A percentile compares a stretch with the other conserved stretches of the same genome.
These are phyloP conservation scores for Parambassis ranga DNA, from an alignment of 2,797 vertebrate genomes.

Conservation along the genomic window DNA sequence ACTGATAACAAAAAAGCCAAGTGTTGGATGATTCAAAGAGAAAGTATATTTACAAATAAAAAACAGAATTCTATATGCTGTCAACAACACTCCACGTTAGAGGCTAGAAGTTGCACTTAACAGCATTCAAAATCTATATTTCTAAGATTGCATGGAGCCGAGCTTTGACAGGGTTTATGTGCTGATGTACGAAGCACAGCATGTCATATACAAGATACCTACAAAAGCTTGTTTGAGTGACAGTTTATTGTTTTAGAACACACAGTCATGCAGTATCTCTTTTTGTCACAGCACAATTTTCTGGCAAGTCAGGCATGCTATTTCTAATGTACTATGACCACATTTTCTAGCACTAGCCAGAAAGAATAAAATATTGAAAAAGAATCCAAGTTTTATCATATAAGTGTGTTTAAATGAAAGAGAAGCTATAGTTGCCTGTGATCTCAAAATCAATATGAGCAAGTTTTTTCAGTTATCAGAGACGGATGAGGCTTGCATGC, in stretches of 20 bases:
- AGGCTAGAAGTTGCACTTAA: not conserved
- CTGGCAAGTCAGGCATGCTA: not conserved
- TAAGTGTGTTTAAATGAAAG: slow-evolving; percentile 14
- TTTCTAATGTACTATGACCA: not conserved
- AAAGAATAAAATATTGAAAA: slow-evolving; percentile 4
- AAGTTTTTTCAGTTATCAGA: slow-evolving; percentile 33
- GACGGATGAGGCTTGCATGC: slow-evolving; percentile 36
- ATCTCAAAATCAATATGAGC: slow-evolving; percentile 19
- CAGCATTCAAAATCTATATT: not conserved
- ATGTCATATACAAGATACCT: not conserved
- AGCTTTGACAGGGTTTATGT: slow-evolving; percentile 20
- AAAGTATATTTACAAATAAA: too few species aligned
- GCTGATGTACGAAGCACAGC: not conserved
- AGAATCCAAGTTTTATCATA: not conserved
- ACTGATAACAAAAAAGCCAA: not conserved
- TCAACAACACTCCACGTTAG: not conserved
- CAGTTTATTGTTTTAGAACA: slow-evolving; percentile 30
- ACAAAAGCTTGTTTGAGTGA: slow-evolving; percentile 14
- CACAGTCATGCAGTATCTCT: not conserved
- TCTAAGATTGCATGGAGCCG: not conserved
- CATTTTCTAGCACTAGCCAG: not conserved
- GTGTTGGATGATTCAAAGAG: not conserved
- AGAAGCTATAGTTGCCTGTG: not conserved
- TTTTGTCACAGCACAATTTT: not conserved
- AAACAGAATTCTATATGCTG: too few species aligned